Percentiles rank a stretch among this genome's conserved stretches.
These are phyloP conservation scores for Amphilophus citrinellus DNA, from an alignment of 2,113 vertebrate genomes.

Conservation along the genomic window DNA sequence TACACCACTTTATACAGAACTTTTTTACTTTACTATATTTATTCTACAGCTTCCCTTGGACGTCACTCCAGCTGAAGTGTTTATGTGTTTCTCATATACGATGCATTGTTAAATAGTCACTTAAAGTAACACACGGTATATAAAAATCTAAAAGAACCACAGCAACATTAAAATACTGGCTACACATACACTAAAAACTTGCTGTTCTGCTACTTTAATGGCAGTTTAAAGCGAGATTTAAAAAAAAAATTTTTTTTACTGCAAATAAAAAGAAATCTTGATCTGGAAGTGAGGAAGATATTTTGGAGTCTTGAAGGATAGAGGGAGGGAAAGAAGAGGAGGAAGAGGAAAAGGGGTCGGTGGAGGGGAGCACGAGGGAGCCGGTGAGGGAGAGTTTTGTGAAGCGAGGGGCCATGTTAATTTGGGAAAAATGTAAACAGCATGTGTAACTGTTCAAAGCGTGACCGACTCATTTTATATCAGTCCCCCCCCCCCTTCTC, in stretches of 20 bases:
- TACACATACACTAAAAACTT: not conserved
- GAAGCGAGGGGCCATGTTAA: conserved; percentile 87
- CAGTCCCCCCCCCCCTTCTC: conserved; percentile 74
- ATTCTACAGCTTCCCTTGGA: not conserved
- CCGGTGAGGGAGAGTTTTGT: conserved; percentile 74
- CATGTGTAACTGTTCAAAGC: conserved; percentile 90
- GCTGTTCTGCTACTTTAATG: accelerated
- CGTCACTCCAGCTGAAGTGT: not conserved
- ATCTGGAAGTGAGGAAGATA: conserved; percentile 46
- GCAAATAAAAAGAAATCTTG: not conserved
- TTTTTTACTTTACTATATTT: not conserved
- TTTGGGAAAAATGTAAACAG: conserved; percentile 90
- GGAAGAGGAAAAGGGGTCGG: conserved; percentile 46
- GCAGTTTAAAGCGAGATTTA: not conserved
- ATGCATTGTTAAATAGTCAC: not conserved
- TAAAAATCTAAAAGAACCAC: not conserved
- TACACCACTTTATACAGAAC: not conserved
- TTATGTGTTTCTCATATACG: not conserved
- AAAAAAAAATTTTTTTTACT: not conserved
- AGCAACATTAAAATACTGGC: not conserved
- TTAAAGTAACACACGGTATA: not conserved
- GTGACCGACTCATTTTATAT: conserved; percentile 89
- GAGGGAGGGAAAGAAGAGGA: conserved; percentile 16
- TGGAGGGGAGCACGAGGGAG: conserved; percentile 50
- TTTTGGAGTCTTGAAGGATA: conserved; percentile 52